Percentiles rank a stretch among this genome's conserved stretches.
These are phyloP conservation scores for Lasius platythorax DNA, from an alignment of 2,888 invertebrate species.

Conservation along the genomic window DNA sequence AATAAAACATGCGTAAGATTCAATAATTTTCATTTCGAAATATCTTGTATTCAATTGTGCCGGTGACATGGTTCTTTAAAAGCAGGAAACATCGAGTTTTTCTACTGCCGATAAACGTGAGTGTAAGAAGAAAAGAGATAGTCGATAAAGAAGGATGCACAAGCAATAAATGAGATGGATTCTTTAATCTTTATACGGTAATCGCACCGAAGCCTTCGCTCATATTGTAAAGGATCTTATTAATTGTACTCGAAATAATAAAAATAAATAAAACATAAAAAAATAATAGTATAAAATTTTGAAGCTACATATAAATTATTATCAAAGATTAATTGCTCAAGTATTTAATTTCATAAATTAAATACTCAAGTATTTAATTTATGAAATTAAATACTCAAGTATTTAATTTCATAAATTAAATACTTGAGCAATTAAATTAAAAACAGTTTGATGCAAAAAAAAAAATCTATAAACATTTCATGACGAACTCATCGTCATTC, in stretches of 20 bases:
- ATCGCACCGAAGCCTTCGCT: neutral
- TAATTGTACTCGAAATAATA: neutral
- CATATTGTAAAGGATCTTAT: neutral
- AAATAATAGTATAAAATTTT: neutral
- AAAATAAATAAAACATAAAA: neutral
- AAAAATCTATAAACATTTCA: neutral
- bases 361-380: neutral
- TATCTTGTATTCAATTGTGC: neutral
- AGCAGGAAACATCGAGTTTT: slow-evolving; percentile 22
- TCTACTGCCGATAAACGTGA: slow-evolving; percentile 44
- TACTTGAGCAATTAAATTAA: too few species aligned
- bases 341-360: neutral
- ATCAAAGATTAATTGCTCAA: neutral
- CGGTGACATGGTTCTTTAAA: slow-evolving; percentile 40
- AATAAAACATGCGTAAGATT: neutral
- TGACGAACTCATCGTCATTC: neutral
- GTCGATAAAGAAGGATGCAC: slow-evolving; percentile 41
- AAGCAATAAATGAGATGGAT: neutral
- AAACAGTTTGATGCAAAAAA: neutral
- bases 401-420: neutral
- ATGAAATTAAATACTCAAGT: neutral
- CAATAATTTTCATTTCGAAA: neutral
- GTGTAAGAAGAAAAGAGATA: slow-evolving; percentile 21
- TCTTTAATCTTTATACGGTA: neutral
- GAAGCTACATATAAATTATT: neutral